Percentiles rank a stretch among this genome's conserved stretches.
These are phyloP conservation scores for Ctenochaetus hawaiiensis DNA, from an alignment of 2,797 vertebrate species.

Conservation along the genomic window DNA sequence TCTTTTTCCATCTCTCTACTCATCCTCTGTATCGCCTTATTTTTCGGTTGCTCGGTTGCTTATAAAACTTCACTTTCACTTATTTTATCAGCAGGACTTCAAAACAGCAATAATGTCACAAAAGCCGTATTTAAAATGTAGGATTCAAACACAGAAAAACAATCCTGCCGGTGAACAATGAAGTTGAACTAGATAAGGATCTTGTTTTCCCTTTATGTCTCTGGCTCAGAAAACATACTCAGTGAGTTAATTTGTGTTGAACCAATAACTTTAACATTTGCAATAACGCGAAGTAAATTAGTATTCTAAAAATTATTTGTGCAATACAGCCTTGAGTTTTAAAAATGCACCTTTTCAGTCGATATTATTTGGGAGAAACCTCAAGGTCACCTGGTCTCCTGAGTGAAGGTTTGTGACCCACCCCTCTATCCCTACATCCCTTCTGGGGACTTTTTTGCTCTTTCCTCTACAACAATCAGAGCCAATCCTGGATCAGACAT, in stretches of 20 bases:
- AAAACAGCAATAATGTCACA: not conserved
- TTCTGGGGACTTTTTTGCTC: no score
- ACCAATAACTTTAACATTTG: not conserved
- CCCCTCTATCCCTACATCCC: no score
- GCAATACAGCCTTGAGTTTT: not conserved
- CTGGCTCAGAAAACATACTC: not conserved
- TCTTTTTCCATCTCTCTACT: slow-evolving; percentile 18
- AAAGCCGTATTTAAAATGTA: slow-evolving; percentile 2
- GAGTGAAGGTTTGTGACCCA: no score
- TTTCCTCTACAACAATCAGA: no score
- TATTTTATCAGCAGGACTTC: slow-evolving; percentile 13
- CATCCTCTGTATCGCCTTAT: slow-evolving; percentile 27
- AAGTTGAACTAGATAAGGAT: not conserved
- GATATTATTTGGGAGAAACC: not conserved
- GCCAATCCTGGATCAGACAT: no score
- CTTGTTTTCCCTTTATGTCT: not conserved
- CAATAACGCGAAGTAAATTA: not conserved
- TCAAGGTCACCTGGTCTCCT: not conserved
- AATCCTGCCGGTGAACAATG: not conserved
- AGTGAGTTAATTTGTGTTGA: no score
- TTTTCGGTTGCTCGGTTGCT: not conserved
- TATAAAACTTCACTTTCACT: slow-evolving; percentile 20
- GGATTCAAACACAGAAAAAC: not conserved
- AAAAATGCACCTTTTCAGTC: not conserved
- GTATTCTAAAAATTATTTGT: no score